Conservation (phyloP, 2,888 invertebrate genomes). For the Therioaphis trifolii region DNA sequence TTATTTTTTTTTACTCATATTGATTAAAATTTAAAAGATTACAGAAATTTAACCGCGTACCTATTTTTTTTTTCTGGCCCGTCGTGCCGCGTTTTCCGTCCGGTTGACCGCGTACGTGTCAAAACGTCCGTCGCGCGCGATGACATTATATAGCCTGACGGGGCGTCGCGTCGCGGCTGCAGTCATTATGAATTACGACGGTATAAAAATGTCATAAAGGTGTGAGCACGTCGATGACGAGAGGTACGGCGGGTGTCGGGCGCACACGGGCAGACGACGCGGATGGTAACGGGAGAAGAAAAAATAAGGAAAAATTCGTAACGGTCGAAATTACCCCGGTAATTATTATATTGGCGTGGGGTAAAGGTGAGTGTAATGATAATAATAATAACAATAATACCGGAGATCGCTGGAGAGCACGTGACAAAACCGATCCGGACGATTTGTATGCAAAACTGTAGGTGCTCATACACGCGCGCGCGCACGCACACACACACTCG, state of each 20-base stretch:
- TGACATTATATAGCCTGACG: constrained; percentile 21
- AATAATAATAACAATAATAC: constrained; percentile 7
- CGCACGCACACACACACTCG: background rate
- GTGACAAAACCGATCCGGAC: constrained; percentile 47
- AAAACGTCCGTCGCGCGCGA: constrained; percentile 39
- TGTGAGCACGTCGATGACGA: constrained; percentile 1
- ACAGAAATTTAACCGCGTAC: no score
- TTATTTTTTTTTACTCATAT: no score
- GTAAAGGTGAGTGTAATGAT: constrained; percentile 29
- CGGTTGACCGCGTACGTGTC: constrained; percentile 39
- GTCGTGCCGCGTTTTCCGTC: background rate
- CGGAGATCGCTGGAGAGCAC: constrained; percentile 23
- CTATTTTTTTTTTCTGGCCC: background rate
- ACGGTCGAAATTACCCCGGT: constrained; percentile 54
- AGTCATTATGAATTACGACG: constrained; percentile 49
- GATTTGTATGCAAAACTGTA: constrained; percentile 59
- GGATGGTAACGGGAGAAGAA: background rate
- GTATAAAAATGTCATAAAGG: constrained; percentile 37
- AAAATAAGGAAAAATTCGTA: constrained; percentile 45
- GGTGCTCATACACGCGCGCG: background rate
- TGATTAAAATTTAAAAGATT: no score
- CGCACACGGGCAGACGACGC: background rate
- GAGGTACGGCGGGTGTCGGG: background rate
- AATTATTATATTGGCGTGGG: constrained; percentile 45
- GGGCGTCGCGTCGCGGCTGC: constrained; percentile 18